Evolutionary conservation across 35 echinoderm and acorn worm species (phyloP).

Genomic region (Eucidaris tribuloides): DNA sequence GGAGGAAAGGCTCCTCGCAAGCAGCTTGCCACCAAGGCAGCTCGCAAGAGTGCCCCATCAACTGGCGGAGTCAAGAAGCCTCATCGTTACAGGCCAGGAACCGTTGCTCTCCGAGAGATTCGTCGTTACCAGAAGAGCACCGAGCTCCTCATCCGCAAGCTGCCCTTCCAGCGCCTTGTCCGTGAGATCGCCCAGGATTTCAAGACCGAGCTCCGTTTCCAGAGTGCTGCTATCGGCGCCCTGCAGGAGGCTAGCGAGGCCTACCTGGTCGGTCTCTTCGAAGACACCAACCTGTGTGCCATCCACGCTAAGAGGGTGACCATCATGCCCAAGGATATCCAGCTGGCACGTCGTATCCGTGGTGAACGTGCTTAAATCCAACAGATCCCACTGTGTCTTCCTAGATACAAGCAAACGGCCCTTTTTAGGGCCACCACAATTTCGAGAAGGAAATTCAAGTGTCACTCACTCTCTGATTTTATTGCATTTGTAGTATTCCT

Average conservation of each 20-base stretch:
- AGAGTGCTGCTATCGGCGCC: constrained; percentile 37
- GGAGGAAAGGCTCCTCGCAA: constrained; percentile 69
- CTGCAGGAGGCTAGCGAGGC: constrained; percentile 94
- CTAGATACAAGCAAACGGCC: too few species aligned
- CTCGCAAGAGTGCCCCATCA: constrained; percentile 78
- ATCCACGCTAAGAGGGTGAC: constrained; percentile 98
- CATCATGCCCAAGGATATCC: constrained; percentile 99
- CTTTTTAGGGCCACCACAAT: too few species aligned
- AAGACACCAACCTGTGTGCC: constrained; percentile 98
- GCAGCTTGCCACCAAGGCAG: constrained; percentile 82
- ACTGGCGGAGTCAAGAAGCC: constrained; percentile 89
- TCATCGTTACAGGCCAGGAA: constrained; percentile 83
- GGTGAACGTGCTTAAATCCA: constrained; percentile 47
- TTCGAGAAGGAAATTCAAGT: too few species aligned
- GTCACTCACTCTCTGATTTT: too few species aligned
- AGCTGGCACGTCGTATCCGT: constrained; percentile 80
- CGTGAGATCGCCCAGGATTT: constrained; percentile 66
- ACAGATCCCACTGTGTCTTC: too few species aligned
- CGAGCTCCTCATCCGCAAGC: constrained; percentile 61
- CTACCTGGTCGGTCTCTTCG: constrained; percentile 95
- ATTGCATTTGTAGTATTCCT: too few species aligned
- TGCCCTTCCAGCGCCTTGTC: constrained; percentile 31
- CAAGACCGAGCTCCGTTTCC: constrained; percentile 81
- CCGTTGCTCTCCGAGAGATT: constrained; percentile 90
- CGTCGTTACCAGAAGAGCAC: constrained; percentile 73